Evolutionary conservation across 2,113 vertebrate species (phyloP), one percentile per base, ranked within the genome.

Genomic region (Hippocampus barbouri): DNA sequence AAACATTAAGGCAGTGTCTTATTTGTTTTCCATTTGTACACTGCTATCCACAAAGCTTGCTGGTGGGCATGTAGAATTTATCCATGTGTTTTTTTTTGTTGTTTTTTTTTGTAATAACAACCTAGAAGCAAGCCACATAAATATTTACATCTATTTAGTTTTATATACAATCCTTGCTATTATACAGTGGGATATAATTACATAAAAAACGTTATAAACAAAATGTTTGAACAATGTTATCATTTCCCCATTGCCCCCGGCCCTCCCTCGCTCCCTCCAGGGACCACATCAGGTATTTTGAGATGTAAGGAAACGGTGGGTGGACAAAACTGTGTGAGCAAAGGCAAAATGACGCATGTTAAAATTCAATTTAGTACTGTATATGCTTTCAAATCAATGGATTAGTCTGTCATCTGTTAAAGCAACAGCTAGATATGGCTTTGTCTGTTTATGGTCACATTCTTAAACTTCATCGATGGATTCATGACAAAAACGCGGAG

Each of bases 71-170:
- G 81, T 92, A 85, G 80, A 92, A 92, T 90, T 89, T 90, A 91
- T 86, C 66, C 92, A 90, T 82, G 93, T 93, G 91, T 89, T 92
- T 89, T 90, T n/a, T n/a, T 81, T 82, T 41, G 78, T 57, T 86
- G 78, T 45, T 86, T 86, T 82, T 53, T 87, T 88, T 88, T 75
- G 10, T 84, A 86, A 87, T 77, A 92, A 90, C 89, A 88, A 92
- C 91, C 92, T 91, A 81, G 81, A 78, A 93, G 93, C 93, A 91
- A 94, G 90, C 90, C 83, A 93, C 80, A 92, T 90, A 85, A 93
- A 94, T 94, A 95, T 94, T 91, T 93, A 94, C 94, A 95, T 91
- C 92, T 85, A 85, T 89, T 83, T 89, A 87, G 85, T 90, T 89
- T 90, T 93, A 93, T 91, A 86, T 86, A 92, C 93, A 95, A 91